These are phyloP conservation scores for Dryobates pubescens DNA, from an alignment of 2,797 vertebrate species.

Conservation along the genomic window DNA sequence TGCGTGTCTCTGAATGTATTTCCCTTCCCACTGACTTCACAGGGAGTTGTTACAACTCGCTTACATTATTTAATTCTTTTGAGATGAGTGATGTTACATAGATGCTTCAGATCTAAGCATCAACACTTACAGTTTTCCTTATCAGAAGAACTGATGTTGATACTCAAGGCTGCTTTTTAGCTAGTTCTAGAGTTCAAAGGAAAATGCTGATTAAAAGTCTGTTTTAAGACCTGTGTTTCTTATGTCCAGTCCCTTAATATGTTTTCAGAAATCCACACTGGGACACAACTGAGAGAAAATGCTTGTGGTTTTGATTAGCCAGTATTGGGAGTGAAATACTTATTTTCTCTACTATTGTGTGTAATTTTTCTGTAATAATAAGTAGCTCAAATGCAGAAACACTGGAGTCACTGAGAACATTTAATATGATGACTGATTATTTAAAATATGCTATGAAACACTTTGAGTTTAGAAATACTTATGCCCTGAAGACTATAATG, in stretches of 20 bases:
- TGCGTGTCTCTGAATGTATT: neutral
- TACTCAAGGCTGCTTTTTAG: neutral
- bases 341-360: constrained; percentile 64
- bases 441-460: constrained; percentile 78
- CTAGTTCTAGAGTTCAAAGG: neutral
- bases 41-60: neutral
- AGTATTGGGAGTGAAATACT: neutral
- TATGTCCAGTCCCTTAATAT: neutral
- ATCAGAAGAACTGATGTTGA: neutral
- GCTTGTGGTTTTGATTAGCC: neutral
- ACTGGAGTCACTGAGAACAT: constrained; percentile 65
- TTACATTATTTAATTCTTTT: neutral
- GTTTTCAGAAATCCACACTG: neutral
- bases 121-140: neutral
- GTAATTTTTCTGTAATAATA: constrained; percentile 68
- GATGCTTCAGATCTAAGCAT: neutral
- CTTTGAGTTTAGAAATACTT: constrained; percentile 77
- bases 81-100: neutral
- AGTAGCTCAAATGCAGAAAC: constrained; percentile 77
- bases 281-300: neutral
- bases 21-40: neutral
- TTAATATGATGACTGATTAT: constrained; percentile 76
- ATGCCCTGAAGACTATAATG: constrained; percentile 81
- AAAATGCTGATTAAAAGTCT: neutral
- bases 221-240: neutral